Evolutionary conservation across 2,888 invertebrate genomes (phyloP), one percentile per base, ranked within the genome.

Genomic region (Papilio gigon): DNA sequence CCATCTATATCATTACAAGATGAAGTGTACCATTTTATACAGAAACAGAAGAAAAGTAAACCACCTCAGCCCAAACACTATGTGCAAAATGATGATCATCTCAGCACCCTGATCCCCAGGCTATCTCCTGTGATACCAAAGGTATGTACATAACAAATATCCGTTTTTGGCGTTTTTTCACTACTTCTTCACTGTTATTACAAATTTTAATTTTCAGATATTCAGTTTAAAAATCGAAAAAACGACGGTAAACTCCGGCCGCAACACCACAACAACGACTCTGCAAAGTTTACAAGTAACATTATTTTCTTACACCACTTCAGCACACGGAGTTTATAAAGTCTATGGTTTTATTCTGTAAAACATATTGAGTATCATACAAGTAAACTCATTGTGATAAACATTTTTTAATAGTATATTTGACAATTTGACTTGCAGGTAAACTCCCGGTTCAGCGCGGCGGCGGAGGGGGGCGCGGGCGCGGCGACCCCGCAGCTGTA

Each of bases 61-160:
- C 72, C 73, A 35, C 47, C 77, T 6, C 50, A 70, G 1, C 33
- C 69, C 4, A 72, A 72, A 22, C 66, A 69, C 8, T 47, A 47
- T 25, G 71, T 76, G 6, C 42, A 76, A 1, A 71, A 75, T 1
- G 72, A 75, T 42, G 83, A 86, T 22, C 83, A 87, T 37, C 78
- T 85, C 11, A 77, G 74, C 72, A 93, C 94, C 66, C 82, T 94
- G 65, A 93, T 95, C 78, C 92, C 93, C 44, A 93, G 95, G 81
- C 87, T 96, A 71, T 93, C 95, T 25, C 96, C 97, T 30, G 93
- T 96, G 73, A 94, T 97, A 92, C 97, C 97, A 88, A 97, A 96
- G 93, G 95, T 95, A 85, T 74, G 74, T 44, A 37, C n/a, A 20
- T n/a, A 67, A 53, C 40, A 22, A 40, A 22, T 12, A n/a, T 37